These are phyloP conservation scores for Stylophora pistillata DNA, from an alignment of 64 coral and sea anemone genomes.

Conservation along the genomic window DNA sequence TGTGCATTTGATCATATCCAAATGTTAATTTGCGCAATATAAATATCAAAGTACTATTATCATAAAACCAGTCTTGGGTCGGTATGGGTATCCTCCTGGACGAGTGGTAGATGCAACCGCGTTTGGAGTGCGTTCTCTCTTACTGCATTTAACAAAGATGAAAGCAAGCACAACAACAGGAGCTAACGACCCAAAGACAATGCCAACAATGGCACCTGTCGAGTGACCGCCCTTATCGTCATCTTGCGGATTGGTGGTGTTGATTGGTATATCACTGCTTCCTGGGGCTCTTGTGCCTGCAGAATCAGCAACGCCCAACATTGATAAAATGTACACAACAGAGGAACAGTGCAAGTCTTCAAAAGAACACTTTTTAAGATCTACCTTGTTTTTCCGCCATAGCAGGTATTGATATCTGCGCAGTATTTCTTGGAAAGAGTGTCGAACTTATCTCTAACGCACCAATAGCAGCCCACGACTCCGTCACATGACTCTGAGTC, in stretches of 20 bases:
- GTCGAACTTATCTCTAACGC: neutral
- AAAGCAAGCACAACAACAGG: neutral
- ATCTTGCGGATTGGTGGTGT: neutral
- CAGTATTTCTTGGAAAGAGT: neutral
- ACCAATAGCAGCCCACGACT: constrained; percentile 31
- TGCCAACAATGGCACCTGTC: neutral
- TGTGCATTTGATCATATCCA: no score
- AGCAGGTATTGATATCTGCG: neutral
- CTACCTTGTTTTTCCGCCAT: neutral
- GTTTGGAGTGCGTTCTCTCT: neutral
- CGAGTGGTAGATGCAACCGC: neutral
- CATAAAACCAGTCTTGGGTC: no score
- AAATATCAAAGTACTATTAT: no score
- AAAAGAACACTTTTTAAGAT: neutral
- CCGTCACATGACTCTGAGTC: constrained; percentile 17
- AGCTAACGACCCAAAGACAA: neutral
- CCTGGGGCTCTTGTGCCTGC: neutral
- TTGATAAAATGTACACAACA: neutral
- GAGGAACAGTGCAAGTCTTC: neutral
- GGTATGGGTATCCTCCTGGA: neutral
- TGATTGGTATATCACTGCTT: neutral
- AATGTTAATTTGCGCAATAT: no score
- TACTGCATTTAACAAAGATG: neutral
- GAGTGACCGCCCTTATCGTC: neutral
- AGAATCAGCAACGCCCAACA: neutral